Base-by-base conservation (phyloP, 1,140 invertebrate species). In the Danaus plexippus region DNA sequence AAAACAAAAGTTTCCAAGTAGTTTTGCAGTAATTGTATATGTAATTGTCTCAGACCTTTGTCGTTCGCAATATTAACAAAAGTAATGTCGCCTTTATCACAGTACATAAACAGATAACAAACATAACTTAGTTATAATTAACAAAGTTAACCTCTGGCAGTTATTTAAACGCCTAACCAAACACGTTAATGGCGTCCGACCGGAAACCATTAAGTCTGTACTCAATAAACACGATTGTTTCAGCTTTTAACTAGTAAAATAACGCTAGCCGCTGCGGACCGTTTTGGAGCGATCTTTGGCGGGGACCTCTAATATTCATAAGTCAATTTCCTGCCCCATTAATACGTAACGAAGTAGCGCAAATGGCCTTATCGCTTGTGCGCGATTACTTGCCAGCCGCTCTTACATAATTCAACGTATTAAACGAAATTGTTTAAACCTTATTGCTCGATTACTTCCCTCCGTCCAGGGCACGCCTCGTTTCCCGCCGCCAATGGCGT, bases 401-500 rank as follows among this genome's bases (percentile, higher is more conserved):
- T 77, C 81, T 85, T 87, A 85, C 84, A 87, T 87, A 87, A 87
- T 87, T 87, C 81, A 87, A 84, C 84, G 81, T 87, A 87, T 87
- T 87, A 87, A 87, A 87, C 81, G 80, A 87, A 87, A 87, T 87
- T 87, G 84, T 87, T 87, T 87, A 87, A 87, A 87, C 81, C 84
- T 87, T 87, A 87, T 87, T 87, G 84, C 84, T 87, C 81, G 73
- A 85, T 87, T 87, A 87, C 84, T 74, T 80, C 76, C 72, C 79
- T 76, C 77, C 80, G 75, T 72, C 72, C 79, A 52, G 52, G 81
- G 68, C 75, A 84, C 84, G 84, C 84, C 84, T 82, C 76, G 75
- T 62, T 71, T 69, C 56, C 61, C 59, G 61, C 69, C 63, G 65
- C 84, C 84, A 87, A 87, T 87, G 63, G 61, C 54, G 52, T 32